Base-by-base conservation (phyloP, 2,797 vertebrate genomes). In the Scyliorhinus canicula region DNA sequence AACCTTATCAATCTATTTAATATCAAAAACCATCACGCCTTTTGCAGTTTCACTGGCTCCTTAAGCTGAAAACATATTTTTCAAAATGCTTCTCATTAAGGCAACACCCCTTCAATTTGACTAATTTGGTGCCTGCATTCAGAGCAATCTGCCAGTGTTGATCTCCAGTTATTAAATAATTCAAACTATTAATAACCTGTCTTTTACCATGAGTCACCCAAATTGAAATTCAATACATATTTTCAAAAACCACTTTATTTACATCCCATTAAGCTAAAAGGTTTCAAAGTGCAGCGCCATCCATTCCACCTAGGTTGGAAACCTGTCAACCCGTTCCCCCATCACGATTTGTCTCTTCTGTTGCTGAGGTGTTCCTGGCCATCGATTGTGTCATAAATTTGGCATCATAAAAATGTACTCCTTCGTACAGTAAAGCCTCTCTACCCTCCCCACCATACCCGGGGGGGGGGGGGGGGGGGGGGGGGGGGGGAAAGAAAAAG, bases 151-250 rank as follows among this genome's bases (percentile, higher is more conserved):
- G 35, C 12, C 28, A 35, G 28, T 35, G 12, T 55, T 28, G 28
- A 55, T 55, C 12, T 1, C 26, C 26, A 16, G 84, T 55, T 55
- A 40, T 4, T 35, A 86, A 86, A 5, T 52, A 52, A 86, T 86
- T 52, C 47, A 86, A 35, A 14, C 84, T 55, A 84, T 86, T 86
- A 47, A 82, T 82, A 82, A 6, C 19, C 1, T 44, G 47, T 21
- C 44, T 47, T 82, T 82, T 47, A 55, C 2, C 9, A 31, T 55
- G 50, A 86, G 84, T 35, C 28, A 12, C 31, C 84, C 50, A 86
- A 86, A 55, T 86, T 86, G 11, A 55, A 86, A 86, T 86, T 55
- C 84, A 86, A 55, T 55, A 35, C 28, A 55, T 86, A 86, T 86
- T 86, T 86, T 86, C 84, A 35, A 31, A n/a, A 86, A 86, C 28